Base-by-base conservation (phyloP, 2,113 vertebrate species). In the Nycticorax nycticorax region DNA sequence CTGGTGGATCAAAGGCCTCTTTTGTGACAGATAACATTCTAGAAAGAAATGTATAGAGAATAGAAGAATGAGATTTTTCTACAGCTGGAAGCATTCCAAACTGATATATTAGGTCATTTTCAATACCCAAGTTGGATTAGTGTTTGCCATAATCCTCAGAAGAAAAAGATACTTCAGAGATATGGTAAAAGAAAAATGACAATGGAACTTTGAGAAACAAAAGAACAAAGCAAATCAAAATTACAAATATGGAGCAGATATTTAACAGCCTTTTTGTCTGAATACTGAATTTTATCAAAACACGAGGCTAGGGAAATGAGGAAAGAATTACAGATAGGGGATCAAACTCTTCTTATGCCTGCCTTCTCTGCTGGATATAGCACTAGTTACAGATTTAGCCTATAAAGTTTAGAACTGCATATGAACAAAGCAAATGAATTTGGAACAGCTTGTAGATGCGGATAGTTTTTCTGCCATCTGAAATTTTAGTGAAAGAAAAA, bases 141-240 rank as follows among this genome's bases (percentile, higher is more conserved):
- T 53, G 39, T 93, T 94, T 39, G 56, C 50, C 62, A 21, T 94
- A 92, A 88, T 95, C 53, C 67, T 93, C 19, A 89, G 68, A 93
- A 95, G 83, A 96, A 97, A 97, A 85, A 96, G 91, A 96, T 85
- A 84, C 45, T 96, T 96, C 75, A 93, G 76, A 94, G 62, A 94
- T 86, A 78, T 12, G 2, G 28, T 56, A 67, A 93, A 97, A 71
- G 79, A 96, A 82, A 96, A 95, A 76, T 92, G 84, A 96, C 68
- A 93, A 14, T 67, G 32, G 6, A 45, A 89, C 85, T 88, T 93
- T 16, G 43, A 95, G 66, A 77, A 78, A 96, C 37, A 60, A 89
- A 96, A 68, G 82, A 93, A 91, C 89, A 96, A 96, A 97, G 79
- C 26, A 92, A 93, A 77, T 89, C n/a, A 92, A 45, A 85, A 32